Evolutionary conservation across 2,888 invertebrate species (phyloP).

Genomic region (Brassicogethes aeneus): DNA sequence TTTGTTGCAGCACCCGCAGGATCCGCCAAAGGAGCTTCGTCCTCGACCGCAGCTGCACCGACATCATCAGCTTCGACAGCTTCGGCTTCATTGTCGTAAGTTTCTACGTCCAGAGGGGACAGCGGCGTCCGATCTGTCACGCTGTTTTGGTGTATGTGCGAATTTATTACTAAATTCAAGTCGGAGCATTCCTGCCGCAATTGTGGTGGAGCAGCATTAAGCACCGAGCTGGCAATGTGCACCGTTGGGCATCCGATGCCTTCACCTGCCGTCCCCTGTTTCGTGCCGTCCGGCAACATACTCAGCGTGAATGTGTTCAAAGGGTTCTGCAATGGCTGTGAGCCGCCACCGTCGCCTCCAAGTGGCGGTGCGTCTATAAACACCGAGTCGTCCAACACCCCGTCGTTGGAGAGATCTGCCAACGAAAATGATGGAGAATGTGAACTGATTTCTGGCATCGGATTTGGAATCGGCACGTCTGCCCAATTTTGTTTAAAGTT

Average conservation of each 20-base stretch:
- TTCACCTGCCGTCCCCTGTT: slow-evolving; percentile 11
- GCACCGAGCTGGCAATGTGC: slow-evolving; percentile 46
- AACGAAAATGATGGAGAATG: slow-evolving; percentile 31
- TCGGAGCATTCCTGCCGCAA: slow-evolving; percentile 59
- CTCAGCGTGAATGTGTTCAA: slow-evolving; percentile 30
- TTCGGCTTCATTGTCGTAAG: slow-evolving; percentile 21
- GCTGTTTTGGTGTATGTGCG: slow-evolving; percentile 50
- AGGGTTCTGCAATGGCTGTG: slow-evolving; percentile 15
- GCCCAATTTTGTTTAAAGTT: slow-evolving; percentile 41
- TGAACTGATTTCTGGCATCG: slow-evolving; percentile 33
- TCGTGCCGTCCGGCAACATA: slow-evolving; percentile 24
- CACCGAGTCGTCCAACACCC: slow-evolving; percentile 6
- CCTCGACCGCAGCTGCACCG: slow-evolving; percentile 29
- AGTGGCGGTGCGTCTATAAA: slow-evolving; percentile 11
- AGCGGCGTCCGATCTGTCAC: slow-evolving; percentile 24
- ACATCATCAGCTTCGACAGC: slow-evolving; percentile 35
- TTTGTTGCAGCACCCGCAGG: slow-evolving; percentile 10
- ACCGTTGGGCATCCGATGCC: slow-evolving; percentile 46
- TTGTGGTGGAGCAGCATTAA: slow-evolving; percentile 43
- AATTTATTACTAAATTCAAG: slow-evolving; percentile 60
- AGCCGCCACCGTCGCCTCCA: not conserved
- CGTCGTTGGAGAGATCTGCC: slow-evolving; percentile 9
- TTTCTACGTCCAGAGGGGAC: slow-evolving; percentile 12
- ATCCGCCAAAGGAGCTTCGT: slow-evolving; percentile 18
- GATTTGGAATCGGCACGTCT: slow-evolving; percentile 34